Conservation (phyloP, 37 sponge, comb jelly and placozoan species). For the Sycon ciliatum region DNA sequence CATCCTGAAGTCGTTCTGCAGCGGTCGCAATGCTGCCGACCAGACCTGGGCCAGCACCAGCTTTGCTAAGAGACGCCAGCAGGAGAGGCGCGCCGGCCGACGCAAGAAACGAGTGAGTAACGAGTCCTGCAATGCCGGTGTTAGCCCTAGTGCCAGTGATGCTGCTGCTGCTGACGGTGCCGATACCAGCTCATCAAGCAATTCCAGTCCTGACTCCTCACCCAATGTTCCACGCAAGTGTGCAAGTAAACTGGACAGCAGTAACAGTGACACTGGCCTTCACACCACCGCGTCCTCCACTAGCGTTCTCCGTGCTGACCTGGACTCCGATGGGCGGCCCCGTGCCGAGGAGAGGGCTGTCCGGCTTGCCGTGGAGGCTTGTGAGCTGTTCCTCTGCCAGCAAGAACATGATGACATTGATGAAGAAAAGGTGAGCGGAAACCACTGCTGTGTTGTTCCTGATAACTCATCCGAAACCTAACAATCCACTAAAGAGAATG, state of each 20-base stretch:
- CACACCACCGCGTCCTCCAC: neutral
- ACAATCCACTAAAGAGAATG: no score
- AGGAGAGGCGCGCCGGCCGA: neutral
- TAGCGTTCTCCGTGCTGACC: neutral
- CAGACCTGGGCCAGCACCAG: no score
- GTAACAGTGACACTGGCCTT: neutral
- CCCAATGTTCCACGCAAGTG: neutral
- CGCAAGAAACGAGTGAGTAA: neutral
- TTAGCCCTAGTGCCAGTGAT: neutral
- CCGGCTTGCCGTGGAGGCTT: slow-evolving; percentile 43
- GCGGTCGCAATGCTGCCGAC: no score
- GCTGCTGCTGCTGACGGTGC: neutral
- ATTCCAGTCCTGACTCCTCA: neutral
- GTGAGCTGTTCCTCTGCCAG: slow-evolving; percentile 35
- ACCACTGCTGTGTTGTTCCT: no score
- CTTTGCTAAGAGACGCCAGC: slow-evolving; percentile 1
- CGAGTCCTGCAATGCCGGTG: neutral
- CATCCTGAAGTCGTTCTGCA: slow-evolving; percentile 63
- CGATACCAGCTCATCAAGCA: neutral
- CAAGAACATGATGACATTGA: slow-evolving; percentile 69
- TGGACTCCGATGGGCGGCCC: slow-evolving; percentile 5
- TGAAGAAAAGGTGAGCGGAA: slow-evolving; percentile 10
- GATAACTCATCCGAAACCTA: no score
- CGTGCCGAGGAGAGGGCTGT: slow-evolving; percentile 38
- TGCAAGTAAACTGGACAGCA: neutral